phyloP scores from a whole-genome alignment of 92 coral and sea anemone genomes.

The Siderastrea siderea region DNA sequence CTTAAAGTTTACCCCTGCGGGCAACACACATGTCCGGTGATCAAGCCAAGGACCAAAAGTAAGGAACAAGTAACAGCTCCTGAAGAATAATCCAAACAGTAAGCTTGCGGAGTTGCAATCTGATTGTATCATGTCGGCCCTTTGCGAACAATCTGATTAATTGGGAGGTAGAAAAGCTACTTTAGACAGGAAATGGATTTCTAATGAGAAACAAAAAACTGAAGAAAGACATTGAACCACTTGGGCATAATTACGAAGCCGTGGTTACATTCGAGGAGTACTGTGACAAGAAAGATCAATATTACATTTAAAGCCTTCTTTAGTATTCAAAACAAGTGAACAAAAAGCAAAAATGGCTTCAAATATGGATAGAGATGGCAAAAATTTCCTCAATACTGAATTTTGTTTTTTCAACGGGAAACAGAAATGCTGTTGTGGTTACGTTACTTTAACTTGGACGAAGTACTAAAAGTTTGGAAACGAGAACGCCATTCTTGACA shows the following conservation, averaged over 20 bases:
- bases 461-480: constrained; percentile 18
- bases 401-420: constrained; percentile 74
- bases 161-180: constrained; percentile 7
- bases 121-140: constrained; percentile 1
- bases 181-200: constrained; percentile 12
- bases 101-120: constrained; percentile 38
- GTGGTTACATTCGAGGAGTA: constrained; percentile 17
- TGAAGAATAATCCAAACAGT: constrained; percentile 18
- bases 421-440: constrained; percentile 49
- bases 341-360: constrained; percentile 52
- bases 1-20: constrained; percentile 47
- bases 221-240: constrained; percentile 19
- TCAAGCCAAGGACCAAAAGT: not conserved
- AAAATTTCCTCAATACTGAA: constrained; percentile 56
- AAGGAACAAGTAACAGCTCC: constrained; percentile 15
- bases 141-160: not conserved
- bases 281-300: constrained; percentile 17
- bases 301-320: constrained; percentile 52
- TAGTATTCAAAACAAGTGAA: constrained; percentile 62
- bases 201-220: constrained; percentile 28
- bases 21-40: constrained; percentile 33
- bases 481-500: constrained; percentile 1
- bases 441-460: constrained; percentile 49
- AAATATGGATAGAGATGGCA: constrained; percentile 65
- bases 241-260: constrained; percentile 52